Percentiles rank a stretch among this genome's conserved stretches.
phyloP scores from a whole-genome alignment of 2,113 vertebrate species.

The Elachura formosa region DNA sequence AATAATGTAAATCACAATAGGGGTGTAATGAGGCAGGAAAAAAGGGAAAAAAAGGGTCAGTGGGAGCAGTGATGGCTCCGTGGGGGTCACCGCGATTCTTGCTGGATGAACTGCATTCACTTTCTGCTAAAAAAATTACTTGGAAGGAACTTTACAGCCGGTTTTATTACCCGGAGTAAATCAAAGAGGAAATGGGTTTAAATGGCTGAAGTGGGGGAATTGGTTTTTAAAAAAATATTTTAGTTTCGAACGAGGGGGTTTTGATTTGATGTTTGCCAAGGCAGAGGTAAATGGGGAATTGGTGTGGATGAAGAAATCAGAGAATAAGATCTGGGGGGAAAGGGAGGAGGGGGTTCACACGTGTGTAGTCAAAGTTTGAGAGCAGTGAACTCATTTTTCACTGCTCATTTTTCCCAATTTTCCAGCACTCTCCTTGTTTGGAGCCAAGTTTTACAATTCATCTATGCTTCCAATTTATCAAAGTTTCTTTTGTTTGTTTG shows the following conservation, averaged over 20 bases:
- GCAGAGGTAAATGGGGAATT: neutral
- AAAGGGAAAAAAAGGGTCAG: neutral
- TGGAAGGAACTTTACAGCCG: neutral
- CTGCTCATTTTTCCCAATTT: neutral
- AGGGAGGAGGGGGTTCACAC: neutral
- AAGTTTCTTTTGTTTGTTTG: neutral
- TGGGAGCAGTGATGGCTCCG: neutral
- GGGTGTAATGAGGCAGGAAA: neutral
- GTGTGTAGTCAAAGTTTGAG: fast-evolving
- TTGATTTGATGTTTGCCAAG: neutral
- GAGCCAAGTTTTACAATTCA: neutral
- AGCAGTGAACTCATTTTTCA: neutral
- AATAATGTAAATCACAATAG: neutral
- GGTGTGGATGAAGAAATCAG: neutral
- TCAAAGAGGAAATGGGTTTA: neutral
- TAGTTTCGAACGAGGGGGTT: fast-evolving
- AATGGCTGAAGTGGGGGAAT: neutral
- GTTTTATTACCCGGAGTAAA: neutral
- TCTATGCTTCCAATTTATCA: neutral
- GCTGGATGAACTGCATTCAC: neutral
- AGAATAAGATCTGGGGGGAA: fast-evolving
- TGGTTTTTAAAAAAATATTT: neutral
- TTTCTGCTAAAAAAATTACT: neutral
- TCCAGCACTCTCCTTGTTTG: neutral
- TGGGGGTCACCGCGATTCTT: neutral